Evolutionary conservation across 2,888 invertebrate species (phyloP), one percentile per base, ranked within the genome.

Genomic region (Neoscelio sp.): DNA sequence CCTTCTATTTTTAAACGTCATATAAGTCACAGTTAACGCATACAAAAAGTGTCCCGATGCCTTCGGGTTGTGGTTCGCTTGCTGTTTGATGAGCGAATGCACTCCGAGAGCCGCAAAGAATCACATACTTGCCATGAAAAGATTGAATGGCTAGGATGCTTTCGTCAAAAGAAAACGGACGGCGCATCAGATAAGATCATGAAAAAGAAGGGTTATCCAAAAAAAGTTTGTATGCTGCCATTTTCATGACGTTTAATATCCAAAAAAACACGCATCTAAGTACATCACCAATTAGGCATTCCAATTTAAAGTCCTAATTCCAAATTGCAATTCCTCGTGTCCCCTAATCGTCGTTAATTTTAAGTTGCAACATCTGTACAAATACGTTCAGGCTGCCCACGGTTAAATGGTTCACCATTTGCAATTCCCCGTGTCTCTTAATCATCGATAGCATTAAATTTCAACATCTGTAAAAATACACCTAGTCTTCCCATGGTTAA

Each of bases 61-160:
- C 58, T 40, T n/a, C 7, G 58, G 68, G 46, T 46, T n/a, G 54
- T 6, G 17, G 26, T 44, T 44, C 20, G 20, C 33, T 60, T 20
- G 67, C 23, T 56, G 56, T 68, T 68, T 56, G 68, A 68, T 28
- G 26, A 68, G 30, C 35, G 56, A 48, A 15, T 35, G 40, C 7
- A 35, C 52, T n/a, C 12, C 28, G 28, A 48, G 48, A 46, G 15
- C 50, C 28, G 33, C 38, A 67, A 44, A 67, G 67, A 50, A 40
- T 38, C 28, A 56, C 40, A 50, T 50, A 56, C 46, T 46, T 33
- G 56, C 28, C n/a, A 30, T 70, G 70, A 70, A 50, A 52, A 52
- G 70, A 50, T 42, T 52, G 60, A 60, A 70, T 50, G 33, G 42
- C 50, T 13, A 48, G 30, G 38, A 40, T 52, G 42, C 26, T 40